Evolutionary conservation across 2,888 invertebrate genomes (phyloP), one percentile per base, ranked within the genome.

Genomic region (Syritta pipiens): DNA sequence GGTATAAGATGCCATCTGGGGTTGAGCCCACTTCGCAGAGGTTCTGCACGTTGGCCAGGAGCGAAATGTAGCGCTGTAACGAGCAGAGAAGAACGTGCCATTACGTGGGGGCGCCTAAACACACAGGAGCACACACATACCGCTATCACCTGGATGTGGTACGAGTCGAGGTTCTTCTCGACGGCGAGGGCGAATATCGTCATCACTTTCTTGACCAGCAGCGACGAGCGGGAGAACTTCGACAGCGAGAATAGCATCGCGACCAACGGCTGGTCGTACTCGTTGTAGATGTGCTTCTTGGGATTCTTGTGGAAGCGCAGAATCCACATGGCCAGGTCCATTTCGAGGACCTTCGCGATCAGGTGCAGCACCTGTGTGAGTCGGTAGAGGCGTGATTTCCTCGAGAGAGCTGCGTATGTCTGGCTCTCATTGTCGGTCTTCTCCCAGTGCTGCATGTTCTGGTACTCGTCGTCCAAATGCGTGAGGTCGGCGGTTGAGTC

Each of bases 281-380:
- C 83, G 10, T 82, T 83, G 49, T 86, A 86, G 46, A 85, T 84
- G 63, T 82, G 85, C 81, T 82, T 85, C 68, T 9, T 84, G 19
- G 82, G 84, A 67, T 51, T 83, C 42, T 82, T 85, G 79, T 85
- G 84, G 76, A 89, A 90, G 89, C 91, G 90, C 68, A 89, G 85
- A 83, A 90, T 88, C 91, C 91, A 92, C 84, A 91, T 90, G 1
- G 90, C 89, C 57, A 91, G 88, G 86, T 92, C 91, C 85, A 88
- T 89, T 84, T 91, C 91, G 59, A 92, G 83, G 28, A 92, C 84
- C 84, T 91, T 90, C 63, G 91, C 86, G 1, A 91, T 74, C 82
- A 90, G 88, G 72, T 90, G 89, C 14, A 92, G 83, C 3, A 90
- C 90, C 30, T 89, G 86, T 86, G 90, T 90, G 1, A 92, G 77